phyloP scores from a whole-genome alignment of 2,888 invertebrate species.

The Sympetrum striolatum region DNA sequence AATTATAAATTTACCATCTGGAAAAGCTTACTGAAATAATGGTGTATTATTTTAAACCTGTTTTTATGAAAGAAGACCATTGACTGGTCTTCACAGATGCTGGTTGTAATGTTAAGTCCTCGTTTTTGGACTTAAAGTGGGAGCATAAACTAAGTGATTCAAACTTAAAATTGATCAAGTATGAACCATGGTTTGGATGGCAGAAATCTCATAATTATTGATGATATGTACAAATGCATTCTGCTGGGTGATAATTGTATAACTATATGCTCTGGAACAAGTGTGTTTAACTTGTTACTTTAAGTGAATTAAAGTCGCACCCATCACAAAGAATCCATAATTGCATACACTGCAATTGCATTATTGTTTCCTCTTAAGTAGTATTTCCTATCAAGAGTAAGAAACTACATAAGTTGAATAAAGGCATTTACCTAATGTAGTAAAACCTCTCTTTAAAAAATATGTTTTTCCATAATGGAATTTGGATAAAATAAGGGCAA shows the following conservation, averaged over 20 bases:
- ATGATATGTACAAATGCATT: neutral
- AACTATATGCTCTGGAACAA: neutral
- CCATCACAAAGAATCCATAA: neutral
- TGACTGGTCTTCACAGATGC: neutral
- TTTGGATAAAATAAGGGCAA: too few species aligned
- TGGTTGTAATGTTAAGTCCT: neutral
- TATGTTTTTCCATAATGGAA: too few species aligned
- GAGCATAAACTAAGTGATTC: neutral
- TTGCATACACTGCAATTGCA: neutral
- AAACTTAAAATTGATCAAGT: neutral
- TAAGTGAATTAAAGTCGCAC: neutral
- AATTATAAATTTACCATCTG: neutral
- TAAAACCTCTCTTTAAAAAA: too few species aligned
- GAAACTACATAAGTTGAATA: neutral
- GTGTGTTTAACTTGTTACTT: neutral
- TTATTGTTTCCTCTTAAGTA: neutral
- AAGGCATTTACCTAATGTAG: too few species aligned
- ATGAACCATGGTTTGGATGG: neutral
- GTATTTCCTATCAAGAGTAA: neutral
- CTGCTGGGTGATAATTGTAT: neutral
- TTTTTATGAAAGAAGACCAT: neutral
- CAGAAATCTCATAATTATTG: neutral
- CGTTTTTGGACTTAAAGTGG: neutral
- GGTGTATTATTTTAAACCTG: slow-evolving; percentile 32
- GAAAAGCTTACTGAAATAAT: neutral